These are phyloP conservation scores for Eumaeus atala DNA, from an alignment of 1,140 invertebrate genomes.

Conservation along the genomic window DNA sequence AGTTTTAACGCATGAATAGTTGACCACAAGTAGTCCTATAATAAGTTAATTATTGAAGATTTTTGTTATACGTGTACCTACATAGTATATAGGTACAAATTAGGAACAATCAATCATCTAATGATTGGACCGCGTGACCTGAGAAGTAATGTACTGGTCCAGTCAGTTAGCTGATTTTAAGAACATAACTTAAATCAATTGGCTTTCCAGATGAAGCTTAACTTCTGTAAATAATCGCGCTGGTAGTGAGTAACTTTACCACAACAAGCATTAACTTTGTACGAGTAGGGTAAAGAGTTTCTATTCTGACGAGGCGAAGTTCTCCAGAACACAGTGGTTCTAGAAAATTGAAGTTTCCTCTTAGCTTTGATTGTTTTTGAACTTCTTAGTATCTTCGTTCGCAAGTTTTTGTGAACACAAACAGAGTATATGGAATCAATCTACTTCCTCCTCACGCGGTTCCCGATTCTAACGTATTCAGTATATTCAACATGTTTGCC, in stretches of 20 bases:
- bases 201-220: too few species aligned
- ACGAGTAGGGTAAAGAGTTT: neutral
- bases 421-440: conserved; percentile 55
- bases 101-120: too few species aligned
- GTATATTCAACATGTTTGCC: conserved; percentile 44
- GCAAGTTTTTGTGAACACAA: conserved; percentile 33
- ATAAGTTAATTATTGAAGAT: too few species aligned
- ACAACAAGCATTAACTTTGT: neutral
- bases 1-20: too few species aligned
- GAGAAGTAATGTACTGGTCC: too few species aligned
- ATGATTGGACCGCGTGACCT: too few species aligned
- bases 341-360: conserved; percentile 3
- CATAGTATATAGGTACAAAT: too few species aligned
- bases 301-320: neutral
- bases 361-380: neutral
- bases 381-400: conserved; percentile 9
- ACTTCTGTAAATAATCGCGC: too few species aligned
- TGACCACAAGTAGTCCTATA: too few species aligned
- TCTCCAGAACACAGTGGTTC: neutral
- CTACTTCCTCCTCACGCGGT: conserved; percentile 43
- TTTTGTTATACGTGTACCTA: too few species aligned
- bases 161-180: too few species aligned
- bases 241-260: neutral
- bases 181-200: too few species aligned
- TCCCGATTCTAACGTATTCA: conserved; percentile 44